Evolutionary conservation across 2,797 vertebrate genomes (phyloP).

Genomic region (Lemur catta): DNA sequence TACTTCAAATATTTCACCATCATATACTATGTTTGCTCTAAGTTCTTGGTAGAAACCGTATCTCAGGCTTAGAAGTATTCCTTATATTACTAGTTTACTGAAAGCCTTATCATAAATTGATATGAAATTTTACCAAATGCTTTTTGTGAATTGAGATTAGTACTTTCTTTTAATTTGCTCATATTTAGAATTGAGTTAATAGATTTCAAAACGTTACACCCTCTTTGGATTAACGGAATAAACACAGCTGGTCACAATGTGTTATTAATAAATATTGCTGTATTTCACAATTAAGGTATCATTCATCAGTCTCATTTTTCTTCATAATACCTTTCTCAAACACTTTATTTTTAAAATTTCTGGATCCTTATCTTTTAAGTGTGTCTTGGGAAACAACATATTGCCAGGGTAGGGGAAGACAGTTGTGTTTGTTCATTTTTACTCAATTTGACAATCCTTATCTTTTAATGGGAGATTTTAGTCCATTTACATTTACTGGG

Average conservation of each 20-base stretch:
- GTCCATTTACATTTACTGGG: not conserved
- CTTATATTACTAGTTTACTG: not conserved
- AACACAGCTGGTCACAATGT: not conserved
- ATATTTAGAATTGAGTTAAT: slow-evolving; percentile 17
- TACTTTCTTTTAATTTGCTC: not conserved
- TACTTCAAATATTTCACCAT: not conserved
- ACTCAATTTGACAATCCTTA: not conserved
- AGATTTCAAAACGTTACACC: not conserved
- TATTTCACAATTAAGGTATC: not conserved
- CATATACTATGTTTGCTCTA: not conserved
- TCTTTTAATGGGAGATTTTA: slow-evolving; percentile 33
- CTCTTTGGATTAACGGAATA: slow-evolving; percentile 26
- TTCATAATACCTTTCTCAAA: not conserved
- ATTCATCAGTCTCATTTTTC: not conserved
- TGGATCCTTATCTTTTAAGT: not conserved
- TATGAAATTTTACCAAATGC: not conserved
- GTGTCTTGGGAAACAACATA: not conserved
- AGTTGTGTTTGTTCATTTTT: not conserved
- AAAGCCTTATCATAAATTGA: not conserved
- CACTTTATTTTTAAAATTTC: not conserved
- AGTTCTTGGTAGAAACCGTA: not conserved
- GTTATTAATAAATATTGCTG: not conserved
- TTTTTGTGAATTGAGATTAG: slow-evolving; percentile 10
- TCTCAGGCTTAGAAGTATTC: not conserved
- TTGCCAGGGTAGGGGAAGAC: not conserved